Evolutionary conservation across 2,888 invertebrate genomes (phyloP), one percentile per base, ranked within the genome.

Genomic region (Plebejus anna): DNA sequence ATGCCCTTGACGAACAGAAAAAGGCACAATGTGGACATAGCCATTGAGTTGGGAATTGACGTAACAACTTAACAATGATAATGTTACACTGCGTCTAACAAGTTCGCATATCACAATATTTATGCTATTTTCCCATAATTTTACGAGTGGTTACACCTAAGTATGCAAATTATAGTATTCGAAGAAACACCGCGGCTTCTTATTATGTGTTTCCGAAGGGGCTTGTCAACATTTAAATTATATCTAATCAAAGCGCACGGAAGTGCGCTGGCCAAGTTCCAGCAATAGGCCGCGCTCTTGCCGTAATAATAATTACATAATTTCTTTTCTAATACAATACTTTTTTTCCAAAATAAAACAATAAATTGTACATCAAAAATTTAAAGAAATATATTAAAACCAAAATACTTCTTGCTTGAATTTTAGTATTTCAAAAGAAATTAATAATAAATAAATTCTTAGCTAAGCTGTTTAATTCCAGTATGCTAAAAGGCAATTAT

Each of bases 1-100:
- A n/a, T n/a, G n/a, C n/a, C n/a, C n/a, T n/a, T n/a, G n/a, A n/a
- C 22, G 22, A 22, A 22, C 22, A 22, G 22, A 22, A 22, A 22
- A 22, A 22, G 22, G 22, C 22, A 22, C 22, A 22, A 22, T 22
- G 22, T 22, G 22, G 22, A 22, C 22, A 22, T 22, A 22, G 22
- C 32, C 16, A 16, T 32, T 13, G 66, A 66, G 36, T 13, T 32
- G 66, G 5, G 5, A 66, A 66, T 66, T 66, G 66, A 16, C 66
- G 22, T 32, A 66, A 66, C 32, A 66, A 66, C 32, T 66, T 36
- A 66, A 66, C 66, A 66, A 66, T 66, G 66, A 66, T 66, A 66
- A 66, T 66, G 32, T 36, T 66, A 66, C 36, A 32, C 32, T 66
- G 32, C 66, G 22, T 9, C 47, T 47, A 9, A 32, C 66, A 66